Evolutionary conservation across 2,888 invertebrate species (phyloP).

Genomic region (Griposia aprilina): DNA sequence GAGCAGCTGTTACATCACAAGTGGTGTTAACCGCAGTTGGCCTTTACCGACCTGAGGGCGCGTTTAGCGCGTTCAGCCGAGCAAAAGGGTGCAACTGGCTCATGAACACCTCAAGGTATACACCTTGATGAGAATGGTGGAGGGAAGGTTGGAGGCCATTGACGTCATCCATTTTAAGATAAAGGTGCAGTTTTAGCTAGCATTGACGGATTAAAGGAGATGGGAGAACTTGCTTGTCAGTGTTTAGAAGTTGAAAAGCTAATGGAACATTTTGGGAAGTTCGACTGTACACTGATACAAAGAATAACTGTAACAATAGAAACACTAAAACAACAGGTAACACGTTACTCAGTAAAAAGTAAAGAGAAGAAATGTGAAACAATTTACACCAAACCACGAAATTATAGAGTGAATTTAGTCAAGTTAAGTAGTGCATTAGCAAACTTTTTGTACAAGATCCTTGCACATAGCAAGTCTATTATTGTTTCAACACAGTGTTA

Average conservation of each 20-base stretch:
- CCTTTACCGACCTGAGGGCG: slow-evolving; percentile 48
- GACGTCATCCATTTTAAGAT: slow-evolving; percentile 49
- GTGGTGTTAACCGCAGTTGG: slow-evolving; percentile 41
- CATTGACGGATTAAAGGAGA: background rate
- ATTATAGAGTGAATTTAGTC: slow-evolving; percentile 39
- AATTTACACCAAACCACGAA: slow-evolving; percentile 29
- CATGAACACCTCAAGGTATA: slow-evolving; percentile 61
- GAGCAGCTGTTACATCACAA: slow-evolving; percentile 36
- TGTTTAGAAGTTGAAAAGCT: background rate
- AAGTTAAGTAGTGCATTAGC: slow-evolving; percentile 49
- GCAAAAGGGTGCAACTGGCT: slow-evolving; percentile 62
- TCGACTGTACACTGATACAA: background rate
- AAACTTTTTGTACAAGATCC: slow-evolving; percentile 52
- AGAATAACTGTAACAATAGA: background rate
- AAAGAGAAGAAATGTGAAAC: slow-evolving; percentile 42
- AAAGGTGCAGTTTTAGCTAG: slow-evolving; percentile 6
- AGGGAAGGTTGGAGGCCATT: slow-evolving; percentile 39
- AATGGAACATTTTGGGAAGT: background rate
- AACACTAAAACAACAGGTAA: slow-evolving; percentile 20
- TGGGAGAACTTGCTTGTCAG: background rate
- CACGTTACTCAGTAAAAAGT: background rate
- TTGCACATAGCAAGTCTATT: slow-evolving; percentile 55
- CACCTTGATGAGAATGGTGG: slow-evolving; percentile 31
- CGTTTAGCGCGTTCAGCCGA: slow-evolving; percentile 50
- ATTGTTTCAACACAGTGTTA: slow-evolving; percentile 55